Evolutionary conservation across 2,797 vertebrate species (phyloP).

Genomic region (Podargus strigoides): DNA sequence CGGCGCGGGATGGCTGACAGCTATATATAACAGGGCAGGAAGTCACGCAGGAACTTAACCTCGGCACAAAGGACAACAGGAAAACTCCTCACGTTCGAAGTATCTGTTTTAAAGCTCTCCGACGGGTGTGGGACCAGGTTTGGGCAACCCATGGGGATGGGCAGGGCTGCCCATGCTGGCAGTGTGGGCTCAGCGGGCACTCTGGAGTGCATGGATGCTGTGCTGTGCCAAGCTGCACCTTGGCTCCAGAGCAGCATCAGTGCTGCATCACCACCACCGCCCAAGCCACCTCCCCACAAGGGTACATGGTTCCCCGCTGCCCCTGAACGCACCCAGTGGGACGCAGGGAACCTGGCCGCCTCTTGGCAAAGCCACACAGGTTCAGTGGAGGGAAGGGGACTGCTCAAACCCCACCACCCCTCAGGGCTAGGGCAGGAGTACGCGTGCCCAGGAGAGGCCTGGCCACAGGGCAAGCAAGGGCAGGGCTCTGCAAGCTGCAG

Average conservation of each 20-base stretch:
- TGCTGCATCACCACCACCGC: neutral
- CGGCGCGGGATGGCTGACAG: neutral
- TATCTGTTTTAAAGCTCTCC: neutral
- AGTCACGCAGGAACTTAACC: conserved; percentile 40
- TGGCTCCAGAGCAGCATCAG: neutral
- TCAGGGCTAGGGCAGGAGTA: accelerated
- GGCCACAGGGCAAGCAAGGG: neutral
- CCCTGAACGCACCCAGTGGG: neutral
- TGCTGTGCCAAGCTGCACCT: neutral
- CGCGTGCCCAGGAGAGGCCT: neutral
- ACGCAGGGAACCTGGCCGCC: neutral
- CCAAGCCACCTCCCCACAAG: neutral
- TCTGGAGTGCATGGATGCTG: accelerated
- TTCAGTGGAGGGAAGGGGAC: neutral
- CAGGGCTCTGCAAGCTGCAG: neutral
- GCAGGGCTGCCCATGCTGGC: accelerated
- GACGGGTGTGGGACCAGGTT: accelerated
- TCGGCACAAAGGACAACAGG: conserved; percentile 51
- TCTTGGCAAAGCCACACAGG: neutral
- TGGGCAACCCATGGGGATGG: neutral
- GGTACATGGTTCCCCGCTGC: neutral
- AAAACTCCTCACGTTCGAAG: neutral
- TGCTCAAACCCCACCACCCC: accelerated
- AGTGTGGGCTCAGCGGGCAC: neutral
- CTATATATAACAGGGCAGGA: conserved; percentile 54